These are phyloP conservation scores for Solenopsis fugax DNA, from an alignment of 1,140 invertebrate genomes.

Conservation along the genomic window DNA sequence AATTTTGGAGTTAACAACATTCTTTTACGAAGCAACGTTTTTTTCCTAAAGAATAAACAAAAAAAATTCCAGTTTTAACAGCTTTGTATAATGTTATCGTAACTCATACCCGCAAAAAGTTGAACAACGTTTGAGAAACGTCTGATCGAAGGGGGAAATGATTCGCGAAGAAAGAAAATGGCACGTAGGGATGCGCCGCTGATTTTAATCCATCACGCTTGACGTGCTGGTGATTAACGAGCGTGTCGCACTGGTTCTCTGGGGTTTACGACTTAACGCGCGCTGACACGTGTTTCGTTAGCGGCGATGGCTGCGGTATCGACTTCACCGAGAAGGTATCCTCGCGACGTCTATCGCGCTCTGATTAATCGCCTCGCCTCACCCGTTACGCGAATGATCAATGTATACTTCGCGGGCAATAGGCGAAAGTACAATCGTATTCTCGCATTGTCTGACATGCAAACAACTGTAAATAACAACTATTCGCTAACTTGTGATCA, in stretches of 20 bases:
- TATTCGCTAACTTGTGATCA: background rate
- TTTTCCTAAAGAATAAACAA: background rate
- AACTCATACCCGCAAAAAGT: background rate
- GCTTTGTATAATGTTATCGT: background rate
- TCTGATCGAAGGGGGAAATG: constrained; percentile 26
- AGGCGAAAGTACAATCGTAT: constrained; percentile 24
- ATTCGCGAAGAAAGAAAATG: constrained; percentile 39
- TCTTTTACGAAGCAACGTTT: too few relatives aligned
- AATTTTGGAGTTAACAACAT: background rate
- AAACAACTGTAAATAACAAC: constrained; percentile 49
- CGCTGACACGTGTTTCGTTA: constrained; percentile 77
- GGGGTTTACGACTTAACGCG: constrained; percentile 75
- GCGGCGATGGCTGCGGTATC: constrained; percentile 56
- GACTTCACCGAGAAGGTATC: constrained; percentile 58
- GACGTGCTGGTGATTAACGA: constrained; percentile 80
- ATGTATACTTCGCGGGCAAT: constrained; percentile 57
- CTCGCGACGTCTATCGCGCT: constrained; percentile 48
- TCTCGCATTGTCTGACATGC: constrained; percentile 9
- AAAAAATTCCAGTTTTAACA: background rate
- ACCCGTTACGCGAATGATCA: constrained; percentile 50
- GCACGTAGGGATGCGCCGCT: constrained; percentile 25
- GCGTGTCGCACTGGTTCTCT: constrained; percentile 45
- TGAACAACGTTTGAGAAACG: background rate
- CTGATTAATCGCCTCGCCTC: constrained; percentile 53
- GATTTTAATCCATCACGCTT: constrained; percentile 81